Percentiles rank a stretch among this genome's conserved stretches.
These are phyloP conservation scores for Tetragonula carbonaria DNA, from an alignment of 2,888 invertebrate genomes.

Conservation along the genomic window DNA sequence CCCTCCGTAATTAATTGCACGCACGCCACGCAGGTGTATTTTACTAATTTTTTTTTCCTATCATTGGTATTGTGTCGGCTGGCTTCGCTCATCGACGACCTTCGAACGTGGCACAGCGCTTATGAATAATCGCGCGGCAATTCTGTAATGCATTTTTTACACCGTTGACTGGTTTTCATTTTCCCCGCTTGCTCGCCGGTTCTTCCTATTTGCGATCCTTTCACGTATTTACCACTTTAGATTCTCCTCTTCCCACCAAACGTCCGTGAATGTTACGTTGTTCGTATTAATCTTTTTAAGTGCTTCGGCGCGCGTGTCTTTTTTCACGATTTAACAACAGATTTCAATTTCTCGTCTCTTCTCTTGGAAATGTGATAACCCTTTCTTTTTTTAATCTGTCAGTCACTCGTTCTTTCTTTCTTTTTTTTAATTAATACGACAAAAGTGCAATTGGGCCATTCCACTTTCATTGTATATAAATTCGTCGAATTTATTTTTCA, in stretches of 20 bases:
- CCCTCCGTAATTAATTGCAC: constrained; percentile 39
- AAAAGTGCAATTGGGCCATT: neutral
- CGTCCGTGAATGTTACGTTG: neutral
- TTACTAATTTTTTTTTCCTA: constrained; percentile 28
- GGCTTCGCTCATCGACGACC: constrained; percentile 39
- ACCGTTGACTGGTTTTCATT: constrained; percentile 10
- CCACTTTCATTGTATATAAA: neutral
- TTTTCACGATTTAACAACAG: neutral
- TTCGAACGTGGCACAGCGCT: constrained; percentile 36
- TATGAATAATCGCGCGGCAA: constrained; percentile 42
- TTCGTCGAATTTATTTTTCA: neutral
- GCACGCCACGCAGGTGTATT: constrained; percentile 14
- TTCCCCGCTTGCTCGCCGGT: neutral
- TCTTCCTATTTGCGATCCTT: neutral
- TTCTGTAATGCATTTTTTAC: constrained; percentile 26
- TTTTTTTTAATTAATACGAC: neutral
- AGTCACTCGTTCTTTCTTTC: neutral
- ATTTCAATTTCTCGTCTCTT: neutral
- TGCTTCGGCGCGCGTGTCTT: neutral
- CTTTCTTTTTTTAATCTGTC: too few relatives aligned
- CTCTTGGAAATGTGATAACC: neutral
- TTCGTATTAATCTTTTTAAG: neutral
- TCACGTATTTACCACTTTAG: neutral
- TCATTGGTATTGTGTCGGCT: neutral
- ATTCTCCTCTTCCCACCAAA: neutral